Evolutionary conservation across 1,140 invertebrate species (phyloP), one percentile per base, ranked within the genome.

Genomic region (Lineus longissimus): DNA sequence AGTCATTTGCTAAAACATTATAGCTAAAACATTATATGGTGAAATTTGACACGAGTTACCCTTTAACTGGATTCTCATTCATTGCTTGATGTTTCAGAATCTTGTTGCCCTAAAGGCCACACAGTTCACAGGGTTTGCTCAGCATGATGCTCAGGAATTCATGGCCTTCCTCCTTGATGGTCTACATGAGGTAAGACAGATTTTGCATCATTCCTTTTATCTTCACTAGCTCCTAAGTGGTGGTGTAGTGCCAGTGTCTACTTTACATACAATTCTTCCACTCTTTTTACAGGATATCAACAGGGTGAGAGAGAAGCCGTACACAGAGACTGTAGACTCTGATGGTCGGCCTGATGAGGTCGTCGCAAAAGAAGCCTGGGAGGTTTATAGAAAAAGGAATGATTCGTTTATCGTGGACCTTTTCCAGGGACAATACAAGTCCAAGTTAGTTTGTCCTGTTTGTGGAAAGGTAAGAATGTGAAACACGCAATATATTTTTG

Each of bases 371-470:
- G 85, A 87, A 73, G 81, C 85, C 0, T 88, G 87, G 87, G 75
- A 80, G 4, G 81, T 83, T 43, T 87, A 88, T 74, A 83, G 82
- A 65, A 84, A 82, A 61, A 74, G 87, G 23, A 88, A 88, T 70
- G 86, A 88, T 71, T 87, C 85, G 2, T 83, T 88, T 15, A 86
- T 88, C 61, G 86, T 88, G 2, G 88, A 88, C 66, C 76, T 85
- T 17, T 86, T 88, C 63, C 86, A 88, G 70, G 84, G 84, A n/a
- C 84, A 85, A 68, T 83, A 80, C 66, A 84, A 84, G 58, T 84
- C 82, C 4, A 83, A 80, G 63, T 67, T 85, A 2, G 76, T 83
- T 0, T 85, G 84, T 72, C 84, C 84, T 11, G 71, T 72, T 2
- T 85, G 84, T 74, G 71, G 73, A 17, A 84, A 85, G 72, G 83